A percentile compares a stretch with the other conserved stretches of the same genome.
Evolutionary conservation across 2,113 vertebrate species (phyloP).

Genomic region (Bucco capensis): DNA sequence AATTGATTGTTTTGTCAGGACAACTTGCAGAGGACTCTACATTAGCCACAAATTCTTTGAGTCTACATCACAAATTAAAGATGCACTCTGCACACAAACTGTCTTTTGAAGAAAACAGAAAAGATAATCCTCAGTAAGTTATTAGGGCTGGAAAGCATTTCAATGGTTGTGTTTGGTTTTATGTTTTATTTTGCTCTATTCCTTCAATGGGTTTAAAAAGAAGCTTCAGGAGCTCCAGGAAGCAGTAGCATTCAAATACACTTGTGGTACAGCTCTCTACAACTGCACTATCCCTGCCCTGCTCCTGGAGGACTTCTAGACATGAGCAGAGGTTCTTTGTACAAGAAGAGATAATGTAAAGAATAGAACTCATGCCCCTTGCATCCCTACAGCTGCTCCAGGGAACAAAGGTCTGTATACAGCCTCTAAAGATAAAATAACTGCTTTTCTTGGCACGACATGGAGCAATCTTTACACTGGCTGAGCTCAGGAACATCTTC

Average conservation of each 20-base stretch:
- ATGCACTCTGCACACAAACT: background rate
- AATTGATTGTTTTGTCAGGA: constrained; percentile 49
- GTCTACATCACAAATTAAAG: constrained; percentile 31
- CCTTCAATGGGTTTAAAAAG: background rate
- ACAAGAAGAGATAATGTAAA: background rate
- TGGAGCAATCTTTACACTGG: background rate
- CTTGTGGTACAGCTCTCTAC: background rate
- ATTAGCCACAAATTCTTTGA: constrained; percentile 13
- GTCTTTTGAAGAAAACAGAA: constrained; percentile 9
- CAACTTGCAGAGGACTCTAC: constrained; percentile 17
- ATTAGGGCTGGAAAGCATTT: constrained; percentile 23
- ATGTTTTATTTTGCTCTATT: background rate
- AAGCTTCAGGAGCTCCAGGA: background rate
- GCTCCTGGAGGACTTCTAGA: background rate
- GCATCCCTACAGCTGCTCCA: background rate
- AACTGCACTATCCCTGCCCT: background rate
- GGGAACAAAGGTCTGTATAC: background rate
- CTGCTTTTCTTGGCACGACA: background rate
- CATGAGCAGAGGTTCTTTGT: background rate
- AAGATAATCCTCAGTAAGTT: constrained; percentile 29
- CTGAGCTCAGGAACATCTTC: background rate
- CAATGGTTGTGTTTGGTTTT: background rate
- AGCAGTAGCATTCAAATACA: background rate
- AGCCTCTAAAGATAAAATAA: background rate
- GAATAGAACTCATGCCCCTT: background rate